Evolutionary conservation across 2,888 invertebrate genomes (phyloP).

Genomic region (Asteroscopus sphinx): DNA sequence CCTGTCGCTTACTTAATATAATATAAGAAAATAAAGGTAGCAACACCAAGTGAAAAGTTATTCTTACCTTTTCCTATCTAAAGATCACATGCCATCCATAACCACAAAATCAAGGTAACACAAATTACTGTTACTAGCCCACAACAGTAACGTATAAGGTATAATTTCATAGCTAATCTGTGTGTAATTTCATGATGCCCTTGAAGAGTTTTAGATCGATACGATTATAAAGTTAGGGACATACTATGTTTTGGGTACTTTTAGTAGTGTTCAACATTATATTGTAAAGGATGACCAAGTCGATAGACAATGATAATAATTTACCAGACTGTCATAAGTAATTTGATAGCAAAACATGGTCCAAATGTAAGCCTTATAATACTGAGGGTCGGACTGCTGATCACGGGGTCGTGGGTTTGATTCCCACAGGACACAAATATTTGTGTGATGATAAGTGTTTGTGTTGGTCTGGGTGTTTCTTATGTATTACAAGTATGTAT

Average conservation of each 20-base stretch:
- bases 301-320: too few relatives aligned
- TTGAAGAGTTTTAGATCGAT: conserved; percentile 49
- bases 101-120: conserved; percentile 33
- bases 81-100: conserved; percentile 17
- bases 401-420: too few relatives aligned
- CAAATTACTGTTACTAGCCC: conserved; percentile 32
- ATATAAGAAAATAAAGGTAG: neutral
- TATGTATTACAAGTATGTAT: too few relatives aligned
- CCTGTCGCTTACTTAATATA: too few relatives aligned
- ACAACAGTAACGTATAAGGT: conserved; percentile 32
- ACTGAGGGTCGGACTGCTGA: too few relatives aligned
- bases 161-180: conserved; percentile 56
- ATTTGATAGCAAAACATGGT: too few relatives aligned
- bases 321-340: too few relatives aligned
- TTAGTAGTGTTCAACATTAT: neutral
- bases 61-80: conserved; percentile 20
- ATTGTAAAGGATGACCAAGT: neutral
- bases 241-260: neutral
- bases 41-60: conserved; percentile 11
- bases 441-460: too few relatives aligned
- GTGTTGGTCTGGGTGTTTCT: too few relatives aligned
- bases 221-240: conserved; percentile 27
- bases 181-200: conserved; percentile 48
- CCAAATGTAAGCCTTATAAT: too few relatives aligned
- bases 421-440: too few relatives aligned